Evolutionary conservation across 2,888 invertebrate genomes (phyloP), one percentile per base, ranked within the genome.

Genomic region (Spisula solida): DNA sequence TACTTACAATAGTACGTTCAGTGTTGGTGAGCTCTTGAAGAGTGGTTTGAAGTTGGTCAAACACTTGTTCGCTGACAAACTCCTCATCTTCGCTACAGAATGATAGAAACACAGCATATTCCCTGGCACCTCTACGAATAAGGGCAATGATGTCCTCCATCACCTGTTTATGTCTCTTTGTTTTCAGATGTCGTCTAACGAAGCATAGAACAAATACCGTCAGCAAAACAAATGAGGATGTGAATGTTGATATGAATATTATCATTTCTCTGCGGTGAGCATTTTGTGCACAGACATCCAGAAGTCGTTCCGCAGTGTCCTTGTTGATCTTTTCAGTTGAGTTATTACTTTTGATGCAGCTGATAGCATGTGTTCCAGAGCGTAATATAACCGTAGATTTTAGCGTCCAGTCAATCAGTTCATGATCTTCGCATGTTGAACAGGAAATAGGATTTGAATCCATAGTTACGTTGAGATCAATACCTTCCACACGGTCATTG

Each of bases 21-120:
- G 60, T 66, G 60, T 66, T 25, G 5, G 25, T 66, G 25, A 66
- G 60, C 25, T 66, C 60, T 66, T 66, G 60, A n/a, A 66, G 25
- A 14, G 16, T 81, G 51, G 16, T 81, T 20, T 29, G 47, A 14
- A 55, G 55, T 29, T 12, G 55, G 1, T 34, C 25, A 29, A 81
- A 81, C 25, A 81, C 55, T 29, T 81, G 25, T 55, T 6, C 55
- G 29, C 29, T 81, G 55, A 81, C 81, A 51, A 81, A 81, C 16
- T 55, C 55, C 12, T 29, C 55, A 29, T 81, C 55, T 31, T 55
- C 55, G 29, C 48, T 55, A 29, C 55, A 31, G 29, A 48, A 81
- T 4, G 81, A 81, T 18, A 81, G 16, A 29, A 81, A 81, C 0
- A 81, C 31, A 29, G 81, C 29, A 29, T 66, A 66, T 25, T 66